Conservation (phyloP, 92 coral and sea anemone genomes). For the Galaxea fascicularis region DNA sequence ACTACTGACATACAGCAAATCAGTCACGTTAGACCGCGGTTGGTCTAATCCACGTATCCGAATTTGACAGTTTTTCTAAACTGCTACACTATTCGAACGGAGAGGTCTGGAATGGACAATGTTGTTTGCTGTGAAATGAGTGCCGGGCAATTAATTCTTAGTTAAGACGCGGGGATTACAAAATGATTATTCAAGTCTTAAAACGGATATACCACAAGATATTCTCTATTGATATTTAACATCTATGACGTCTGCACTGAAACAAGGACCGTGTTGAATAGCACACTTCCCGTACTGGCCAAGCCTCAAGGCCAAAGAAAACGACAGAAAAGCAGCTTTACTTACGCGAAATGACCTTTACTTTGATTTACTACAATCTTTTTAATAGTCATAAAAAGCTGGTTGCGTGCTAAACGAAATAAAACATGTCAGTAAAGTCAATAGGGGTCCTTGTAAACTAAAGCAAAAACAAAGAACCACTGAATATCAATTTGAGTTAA, state of each 20-base stretch:
- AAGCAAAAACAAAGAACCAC: not conserved
- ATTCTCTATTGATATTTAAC: not conserved
- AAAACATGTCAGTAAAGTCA: conserved; percentile 7
- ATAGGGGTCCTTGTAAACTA: not conserved
- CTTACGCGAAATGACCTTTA: not conserved
- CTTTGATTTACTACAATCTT: not conserved
- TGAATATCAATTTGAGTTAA: not conserved
- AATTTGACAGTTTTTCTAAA: no score
- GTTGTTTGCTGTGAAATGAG: no score
- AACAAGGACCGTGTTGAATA: not conserved
- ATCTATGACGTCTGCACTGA: not conserved
- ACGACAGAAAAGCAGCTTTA: not conserved
- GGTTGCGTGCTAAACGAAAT: not conserved
- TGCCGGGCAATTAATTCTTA: not conserved
- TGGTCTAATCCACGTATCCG: no score
- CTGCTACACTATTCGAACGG: no score
- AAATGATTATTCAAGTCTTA: not conserved
- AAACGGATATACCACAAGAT: not conserved
- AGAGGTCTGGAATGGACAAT: no score
- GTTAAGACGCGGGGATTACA: not conserved
- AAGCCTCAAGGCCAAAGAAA: not conserved
- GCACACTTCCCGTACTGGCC: not conserved
- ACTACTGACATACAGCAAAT: no score
- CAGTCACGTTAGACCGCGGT: no score
- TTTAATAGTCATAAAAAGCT: not conserved